A percentile compares a stretch with the other conserved stretches of the same genome.
phyloP scores from a whole-genome alignment of 1,140 invertebrate species.

The Drosophila ohnishii region DNA sequence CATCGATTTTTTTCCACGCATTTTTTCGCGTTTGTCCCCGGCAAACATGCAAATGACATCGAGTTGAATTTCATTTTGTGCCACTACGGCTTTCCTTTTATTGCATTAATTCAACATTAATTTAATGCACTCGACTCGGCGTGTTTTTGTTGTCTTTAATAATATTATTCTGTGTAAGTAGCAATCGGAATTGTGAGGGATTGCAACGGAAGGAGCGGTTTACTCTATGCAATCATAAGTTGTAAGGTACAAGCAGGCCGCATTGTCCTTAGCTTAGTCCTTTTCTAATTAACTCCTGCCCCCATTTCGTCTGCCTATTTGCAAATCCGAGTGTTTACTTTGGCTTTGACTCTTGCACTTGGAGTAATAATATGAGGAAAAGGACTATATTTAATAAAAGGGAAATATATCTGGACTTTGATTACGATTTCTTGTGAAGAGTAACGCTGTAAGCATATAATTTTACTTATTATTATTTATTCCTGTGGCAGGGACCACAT shows the following conservation, averaged over 20 bases:
- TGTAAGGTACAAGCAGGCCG: not conserved
- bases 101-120: slow-evolving; percentile 70
- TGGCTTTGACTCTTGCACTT: not conserved
- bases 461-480: not conserved
- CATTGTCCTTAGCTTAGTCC: slow-evolving; percentile 2
- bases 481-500: not conserved
- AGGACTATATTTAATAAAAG: no score
- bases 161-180: slow-evolving; percentile 61
- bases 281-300: slow-evolving; percentile 36
- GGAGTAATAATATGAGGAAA: not conserved
- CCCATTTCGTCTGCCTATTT: slow-evolving; percentile 31
- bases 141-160: slow-evolving; percentile 60
- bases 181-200: slow-evolving; percentile 8
- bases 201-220: slow-evolving; percentile 2
- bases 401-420: no score
- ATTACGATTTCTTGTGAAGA: not conserved
- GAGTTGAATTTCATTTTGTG: slow-evolving; percentile 50
- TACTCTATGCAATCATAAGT: slow-evolving; percentile 27
- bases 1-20: slow-evolving; percentile 46
- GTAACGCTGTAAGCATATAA: no score
- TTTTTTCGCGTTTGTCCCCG: slow-evolving; percentile 39
- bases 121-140: slow-evolving; percentile 62
- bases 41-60: slow-evolving; percentile 65
- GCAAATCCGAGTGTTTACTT: slow-evolving; percentile 28
- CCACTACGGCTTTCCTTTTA: slow-evolving; percentile 20